Percentiles rank a stretch among this genome's conserved stretches.
Conservation (phyloP, 2,888 invertebrate species). For the Trissolcus japonicus region DNA sequence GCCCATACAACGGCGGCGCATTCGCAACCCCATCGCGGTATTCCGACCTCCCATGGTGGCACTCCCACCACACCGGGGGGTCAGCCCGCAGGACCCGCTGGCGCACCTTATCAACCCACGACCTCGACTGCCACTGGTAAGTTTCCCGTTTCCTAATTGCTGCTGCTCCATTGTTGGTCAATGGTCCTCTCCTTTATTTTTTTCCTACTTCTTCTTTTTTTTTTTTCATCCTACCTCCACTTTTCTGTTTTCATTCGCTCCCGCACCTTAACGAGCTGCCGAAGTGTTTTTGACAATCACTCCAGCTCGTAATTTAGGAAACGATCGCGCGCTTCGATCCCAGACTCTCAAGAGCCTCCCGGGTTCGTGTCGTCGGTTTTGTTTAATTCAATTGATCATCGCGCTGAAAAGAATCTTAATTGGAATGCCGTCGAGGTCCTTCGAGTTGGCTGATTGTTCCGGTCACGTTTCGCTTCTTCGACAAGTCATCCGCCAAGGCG, state of each 20-base stretch:
- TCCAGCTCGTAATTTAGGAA: conserved; percentile 34
- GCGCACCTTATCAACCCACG: conserved; percentile 77
- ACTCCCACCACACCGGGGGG: conserved; percentile 82
- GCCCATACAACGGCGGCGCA: conserved; percentile 86
- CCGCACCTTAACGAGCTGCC: conserved; percentile 47
- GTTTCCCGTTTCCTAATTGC: conserved; percentile 68
- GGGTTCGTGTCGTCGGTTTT: conserved; percentile 39
- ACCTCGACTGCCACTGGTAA: conserved; percentile 82
- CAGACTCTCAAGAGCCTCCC: conserved; percentile 33
- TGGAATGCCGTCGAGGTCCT: conserved; percentile 16
- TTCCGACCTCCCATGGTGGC: conserved; percentile 76
- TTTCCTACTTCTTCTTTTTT: conserved; percentile 14
- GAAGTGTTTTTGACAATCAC: conserved; percentile 55
- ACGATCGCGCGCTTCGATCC: conserved; percentile 17
- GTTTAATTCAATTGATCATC: conserved; percentile 44
- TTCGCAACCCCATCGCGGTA: conserved; percentile 81
- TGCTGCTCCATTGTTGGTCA: conserved; percentile 56
- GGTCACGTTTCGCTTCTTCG: conserved; percentile 24
- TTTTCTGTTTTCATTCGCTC: conserved; percentile 27
- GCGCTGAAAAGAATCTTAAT: conserved; percentile 29
- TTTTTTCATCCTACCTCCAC: not conserved
- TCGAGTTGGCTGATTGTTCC: conserved; percentile 16
- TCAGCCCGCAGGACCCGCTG: conserved; percentile 77
- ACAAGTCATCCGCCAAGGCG: not conserved
- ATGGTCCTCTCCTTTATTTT: conserved; percentile 21